These are phyloP conservation scores for Heliangelus exortis DNA, from an alignment of 2,797 vertebrate genomes.

Conservation along the genomic window DNA sequence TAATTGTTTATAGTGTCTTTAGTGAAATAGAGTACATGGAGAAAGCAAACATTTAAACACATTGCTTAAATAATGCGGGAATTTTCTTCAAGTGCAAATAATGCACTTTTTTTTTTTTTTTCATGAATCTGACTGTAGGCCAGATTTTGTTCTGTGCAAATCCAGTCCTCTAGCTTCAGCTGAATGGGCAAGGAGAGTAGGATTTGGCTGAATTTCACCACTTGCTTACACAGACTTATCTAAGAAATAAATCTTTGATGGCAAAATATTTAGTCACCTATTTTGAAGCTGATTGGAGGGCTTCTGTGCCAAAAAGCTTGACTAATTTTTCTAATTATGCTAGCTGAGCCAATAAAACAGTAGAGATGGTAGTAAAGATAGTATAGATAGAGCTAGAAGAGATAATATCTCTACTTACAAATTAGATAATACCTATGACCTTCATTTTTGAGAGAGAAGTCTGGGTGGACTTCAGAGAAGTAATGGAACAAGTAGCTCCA, in stretches of 20 bases:
- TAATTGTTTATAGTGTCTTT: background rate
- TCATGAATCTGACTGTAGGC: background rate
- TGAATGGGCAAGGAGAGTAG: background rate
- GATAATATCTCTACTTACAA: background rate
- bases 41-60: background rate
- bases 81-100: background rate
- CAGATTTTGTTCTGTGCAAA: background rate
- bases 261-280: background rate
- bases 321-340: background rate
- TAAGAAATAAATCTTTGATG: background rate
- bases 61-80: background rate
- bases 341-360: background rate
- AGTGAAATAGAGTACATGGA: background rate
- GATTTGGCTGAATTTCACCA: background rate
- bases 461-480: background rate
- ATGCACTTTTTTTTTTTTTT: too few species aligned
- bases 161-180: background rate
- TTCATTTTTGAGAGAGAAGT: background rate
- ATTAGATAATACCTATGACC: background rate
- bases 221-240: background rate
- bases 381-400: too few species aligned
- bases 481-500: background rate
- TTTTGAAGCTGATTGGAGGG: background rate
- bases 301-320: background rate
- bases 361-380: background rate